Evolutionary conservation across 2,888 invertebrate genomes (phyloP), one percentile per base, ranked within the genome.

Genomic region (Noctua pronuba): DNA sequence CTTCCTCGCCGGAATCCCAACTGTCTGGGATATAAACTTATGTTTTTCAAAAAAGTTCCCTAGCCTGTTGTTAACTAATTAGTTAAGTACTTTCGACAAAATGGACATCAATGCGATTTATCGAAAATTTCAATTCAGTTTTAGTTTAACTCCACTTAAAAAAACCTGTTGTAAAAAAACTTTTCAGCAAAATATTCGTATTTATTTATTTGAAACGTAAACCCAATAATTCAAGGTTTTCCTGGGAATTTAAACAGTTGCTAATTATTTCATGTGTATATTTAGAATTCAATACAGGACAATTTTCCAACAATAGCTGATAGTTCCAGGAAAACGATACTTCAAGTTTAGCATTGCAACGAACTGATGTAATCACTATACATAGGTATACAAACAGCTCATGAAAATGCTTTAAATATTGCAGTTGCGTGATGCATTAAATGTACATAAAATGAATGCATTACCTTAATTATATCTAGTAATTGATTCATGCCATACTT

Each of bases 201-300:
- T 55, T 55, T 55, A 55, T 21, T 58, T 28, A 58, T 28, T 28
- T 58, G 2, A 58, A 58, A 10, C 24, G 2, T 10, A 24, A 52
- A 52, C 28, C 10, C 31, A 62, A 62, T 5, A 35, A 35, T 24
- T 65, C 62, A 31, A 80, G 62, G 62, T 73, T 46, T 80, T 78
- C 11, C 77, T n/a, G 31, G 8, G 21, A 80, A 64, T 80, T 31
- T 2, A 18, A 60, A 70, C 60, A n/a, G 16, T 68, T 58, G 18
- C 21, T 41, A 28, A 72, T 64, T 77, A 65, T 68, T 83, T 69
- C 84, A 84, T 41, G 24, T 46, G 21, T 73, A 82, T 66, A 41
- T 80, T 84, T 70, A 73, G 60, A 69, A 46, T 84, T 35, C 41
- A 62, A 65, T 16, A 28, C 28, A 3, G 41, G n/a, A 16, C 13